Base-by-base conservation (phyloP, 2,797 vertebrate species). In the Sebastolobus alascanus region DNA sequence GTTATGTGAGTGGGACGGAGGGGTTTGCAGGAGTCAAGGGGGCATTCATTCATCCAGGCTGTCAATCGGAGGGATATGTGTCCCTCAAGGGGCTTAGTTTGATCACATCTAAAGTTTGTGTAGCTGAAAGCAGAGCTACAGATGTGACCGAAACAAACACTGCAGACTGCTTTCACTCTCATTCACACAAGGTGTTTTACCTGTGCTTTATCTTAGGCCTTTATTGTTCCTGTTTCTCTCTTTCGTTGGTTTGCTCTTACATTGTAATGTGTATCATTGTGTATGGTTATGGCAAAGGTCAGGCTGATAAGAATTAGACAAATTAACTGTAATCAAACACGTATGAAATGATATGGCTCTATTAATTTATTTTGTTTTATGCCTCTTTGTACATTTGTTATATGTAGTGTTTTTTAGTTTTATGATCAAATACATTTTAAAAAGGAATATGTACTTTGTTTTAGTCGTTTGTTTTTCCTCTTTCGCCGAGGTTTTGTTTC, bases 101-200 rank as follows among this genome's bases (percentile, higher is more conserved):
- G 60, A 67, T 58, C 27, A 9, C 29, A 69, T 80, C 43, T 40
- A n/a, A 66, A 64, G 67, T 63, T 63, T 20, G 60, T 66, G 46
- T 35, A 27, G 29, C 40, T 65, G 40, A 70, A 70, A 31, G 13
- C 31, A 74, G 56, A 68, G 20, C 11, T 6, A 8, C 20, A 9
- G 68, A 69, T 27, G 50, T 52, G 31, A 59, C 56, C 35, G n/a
- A 58, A 38, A 64, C 43, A n/a, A 4, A 27, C 43, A 58, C 16
- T 58, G 43, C 59, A 38, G 22, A 37, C 59, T 54, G 46, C 10
- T 13, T 22, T 65, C 16, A 37, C 10, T 54, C 11, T 35, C 46
- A 20, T 35, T 22, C 40, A 31, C 68, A 58, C 38, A 3, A 50
- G 3, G 56, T 4, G 40, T 12, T 58, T 37, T 38, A 73, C 4